Conservation (phyloP, 2,797 vertebrate species). For the Champsocephalus esox region DNA sequence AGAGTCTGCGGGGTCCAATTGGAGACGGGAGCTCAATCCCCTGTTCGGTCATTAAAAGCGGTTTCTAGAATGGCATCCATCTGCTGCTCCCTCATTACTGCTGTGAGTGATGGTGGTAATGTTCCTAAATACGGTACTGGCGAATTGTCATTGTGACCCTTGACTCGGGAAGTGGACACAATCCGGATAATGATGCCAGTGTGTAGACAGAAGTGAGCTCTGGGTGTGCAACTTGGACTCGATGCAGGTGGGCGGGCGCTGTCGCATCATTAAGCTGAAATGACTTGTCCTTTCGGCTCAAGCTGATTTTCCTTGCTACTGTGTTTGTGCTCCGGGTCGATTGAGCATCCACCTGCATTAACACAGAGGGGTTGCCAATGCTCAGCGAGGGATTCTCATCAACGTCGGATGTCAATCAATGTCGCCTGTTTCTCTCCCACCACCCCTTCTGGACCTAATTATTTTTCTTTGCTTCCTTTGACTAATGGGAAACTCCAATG, state of each 20-base stretch:
- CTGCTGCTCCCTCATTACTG: constrained; percentile 83
- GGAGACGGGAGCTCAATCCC: constrained; percentile 74
- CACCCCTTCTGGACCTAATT: constrained; percentile 20
- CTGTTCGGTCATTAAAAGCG: constrained; percentile 82
- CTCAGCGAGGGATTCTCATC: constrained; percentile 23
- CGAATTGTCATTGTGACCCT: constrained; percentile 77
- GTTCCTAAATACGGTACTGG: constrained; percentile 79
- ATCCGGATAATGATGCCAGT: constrained; percentile 77
- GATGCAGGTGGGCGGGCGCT: constrained; percentile 16
- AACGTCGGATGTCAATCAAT: constrained; percentile 48
- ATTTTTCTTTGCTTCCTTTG: constrained; percentile 49
- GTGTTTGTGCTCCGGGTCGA: constrained; percentile 21
- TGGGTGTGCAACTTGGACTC: constrained; percentile 58
- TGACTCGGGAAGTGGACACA: constrained; percentile 81
- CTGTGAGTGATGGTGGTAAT: constrained; percentile 81
- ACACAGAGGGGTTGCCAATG: neutral
- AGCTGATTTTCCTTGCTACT: neutral
- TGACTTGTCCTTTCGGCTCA: constrained; percentile 42
- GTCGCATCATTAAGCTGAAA: constrained; percentile 71
- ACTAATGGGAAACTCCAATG: constrained; percentile 64
- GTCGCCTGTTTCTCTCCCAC: neutral
- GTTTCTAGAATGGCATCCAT: constrained; percentile 82
- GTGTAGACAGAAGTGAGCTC: constrained; percentile 59
- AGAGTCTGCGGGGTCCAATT: constrained; percentile 76
- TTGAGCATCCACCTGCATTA: constrained; percentile 24